A percentile compares a stretch with the other conserved stretches of the same genome.
phyloP scores from a whole-genome alignment of 2,888 invertebrate species.

The Apamea epomidion region DNA sequence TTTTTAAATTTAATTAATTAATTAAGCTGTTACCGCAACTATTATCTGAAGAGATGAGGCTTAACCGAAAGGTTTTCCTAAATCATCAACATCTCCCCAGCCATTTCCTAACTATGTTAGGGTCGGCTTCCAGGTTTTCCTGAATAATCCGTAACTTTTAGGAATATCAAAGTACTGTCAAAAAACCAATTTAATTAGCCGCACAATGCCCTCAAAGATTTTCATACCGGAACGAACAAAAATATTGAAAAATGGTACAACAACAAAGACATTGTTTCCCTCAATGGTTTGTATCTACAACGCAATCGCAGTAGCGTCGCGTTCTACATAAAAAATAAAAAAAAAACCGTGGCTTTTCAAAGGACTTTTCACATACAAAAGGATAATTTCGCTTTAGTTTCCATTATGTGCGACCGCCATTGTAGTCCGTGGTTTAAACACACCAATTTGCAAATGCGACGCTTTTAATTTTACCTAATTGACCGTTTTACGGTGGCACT shows the following conservation, averaged over 20 bases:
- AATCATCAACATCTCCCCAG: background rate
- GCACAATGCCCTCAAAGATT: slow-evolving; percentile 24
- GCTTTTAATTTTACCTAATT: slow-evolving; percentile 71
- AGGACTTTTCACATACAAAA: slow-evolving; percentile 83
- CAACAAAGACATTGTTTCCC: slow-evolving; percentile 73
- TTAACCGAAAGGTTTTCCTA: background rate
- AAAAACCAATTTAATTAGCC: slow-evolving; percentile 30
- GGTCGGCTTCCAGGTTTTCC: background rate
- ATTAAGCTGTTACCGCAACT: background rate
- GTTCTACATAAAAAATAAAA: slow-evolving; percentile 70
- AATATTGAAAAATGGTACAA: slow-evolving; percentile 59
- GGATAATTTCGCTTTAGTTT: slow-evolving; percentile 82
- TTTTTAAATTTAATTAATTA: no score
- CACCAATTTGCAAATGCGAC: slow-evolving; percentile 74
- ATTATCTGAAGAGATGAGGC: background rate
- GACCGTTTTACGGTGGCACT: slow-evolving; percentile 60
- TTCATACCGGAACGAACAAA: slow-evolving; percentile 50
- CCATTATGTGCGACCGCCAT: slow-evolving; percentile 74
- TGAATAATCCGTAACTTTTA: background rate
- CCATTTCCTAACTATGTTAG: background rate
- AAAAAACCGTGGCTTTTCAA: slow-evolving; percentile 71
- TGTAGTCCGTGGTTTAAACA: slow-evolving; percentile 75
- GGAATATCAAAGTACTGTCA: background rate
- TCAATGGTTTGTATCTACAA: slow-evolving; percentile 71
- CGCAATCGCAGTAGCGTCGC: slow-evolving; percentile 70